A percentile compares a stretch with the other conserved stretches of the same genome.
Evolutionary conservation across 1,140 invertebrate species (phyloP).

Genomic region (Drosophila insularis): DNA sequence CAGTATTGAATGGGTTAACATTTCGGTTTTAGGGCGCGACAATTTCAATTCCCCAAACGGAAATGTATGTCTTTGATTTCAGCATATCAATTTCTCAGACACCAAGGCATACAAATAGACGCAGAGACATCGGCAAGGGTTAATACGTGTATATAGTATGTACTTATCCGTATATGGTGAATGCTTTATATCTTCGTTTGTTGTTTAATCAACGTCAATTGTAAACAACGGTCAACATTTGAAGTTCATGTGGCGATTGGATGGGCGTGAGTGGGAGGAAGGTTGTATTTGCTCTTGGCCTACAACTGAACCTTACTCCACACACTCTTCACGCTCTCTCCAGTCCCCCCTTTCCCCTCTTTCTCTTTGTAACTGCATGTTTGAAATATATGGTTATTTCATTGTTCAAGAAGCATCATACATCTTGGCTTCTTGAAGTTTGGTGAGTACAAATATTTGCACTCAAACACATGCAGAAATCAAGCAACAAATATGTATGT

Average conservation of each 20-base stretch:
- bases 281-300: constrained; percentile 50
- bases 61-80: constrained; percentile 81
- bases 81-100: constrained; percentile 70
- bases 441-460: constrained; percentile 68
- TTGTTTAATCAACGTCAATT: constrained; percentile 74
- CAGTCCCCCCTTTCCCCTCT: not conserved
- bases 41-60: constrained; percentile 61
- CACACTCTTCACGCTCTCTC: not conserved
- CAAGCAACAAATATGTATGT: constrained; percentile 33
- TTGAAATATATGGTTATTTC: constrained; percentile 37
- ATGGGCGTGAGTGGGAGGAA: constrained; percentile 5
- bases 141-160: not conserved
- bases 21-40: constrained; percentile 13
- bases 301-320: constrained; percentile 15
- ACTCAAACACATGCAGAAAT: constrained; percentile 52
- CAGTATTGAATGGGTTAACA: constrained; percentile 59
- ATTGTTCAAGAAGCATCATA: constrained; percentile 40
- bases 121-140: constrained; percentile 2
- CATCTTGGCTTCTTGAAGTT: constrained; percentile 75
- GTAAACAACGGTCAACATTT: constrained; percentile 72
- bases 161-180: not conserved
- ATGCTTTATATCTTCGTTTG: constrained; percentile 45
- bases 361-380: not conserved
- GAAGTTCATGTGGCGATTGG: constrained; percentile 30
- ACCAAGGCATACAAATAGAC: not conserved